These are phyloP conservation scores for Pempheris klunzingeri DNA, from an alignment of 2,797 vertebrate genomes.

Conservation along the genomic window DNA sequence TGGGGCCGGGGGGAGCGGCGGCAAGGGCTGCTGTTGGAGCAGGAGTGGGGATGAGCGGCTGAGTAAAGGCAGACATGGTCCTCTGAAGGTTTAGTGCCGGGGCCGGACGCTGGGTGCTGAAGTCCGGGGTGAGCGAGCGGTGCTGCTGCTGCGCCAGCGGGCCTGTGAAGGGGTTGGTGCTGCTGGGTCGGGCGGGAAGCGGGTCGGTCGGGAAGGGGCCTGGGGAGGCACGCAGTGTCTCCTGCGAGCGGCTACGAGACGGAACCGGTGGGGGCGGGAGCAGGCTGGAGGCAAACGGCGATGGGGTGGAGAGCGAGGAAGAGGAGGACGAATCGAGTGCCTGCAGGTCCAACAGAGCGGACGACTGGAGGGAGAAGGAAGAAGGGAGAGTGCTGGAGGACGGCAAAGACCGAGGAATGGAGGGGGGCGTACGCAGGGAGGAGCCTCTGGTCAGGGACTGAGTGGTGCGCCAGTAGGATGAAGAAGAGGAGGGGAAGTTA, in stretches of 20 bases:
- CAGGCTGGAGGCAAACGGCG: conserved; percentile 77
- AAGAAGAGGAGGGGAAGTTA: conserved; percentile 85
- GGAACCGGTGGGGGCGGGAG: conserved; percentile 86
- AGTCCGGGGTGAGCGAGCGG: conserved; percentile 79
- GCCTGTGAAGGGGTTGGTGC: conserved; percentile 88
- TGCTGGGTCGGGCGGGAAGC: conserved; percentile 81
- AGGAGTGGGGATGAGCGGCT: conserved; percentile 66
- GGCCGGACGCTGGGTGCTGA: conserved; percentile 68
- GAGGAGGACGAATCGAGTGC: conserved; percentile 75
- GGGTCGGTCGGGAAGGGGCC: conserved; percentile 81
- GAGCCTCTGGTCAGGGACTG: conserved; percentile 84
- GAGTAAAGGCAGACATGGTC: conserved; percentile 62
- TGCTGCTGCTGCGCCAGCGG: conserved; percentile 75
- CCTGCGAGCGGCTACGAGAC: conserved; percentile 87
- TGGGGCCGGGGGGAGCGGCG: conserved; percentile 23
- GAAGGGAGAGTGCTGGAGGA: conserved; percentile 79
- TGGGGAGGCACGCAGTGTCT: conserved; percentile 83
- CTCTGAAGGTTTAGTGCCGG: conserved; percentile 69
- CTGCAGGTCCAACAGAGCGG: conserved; percentile 77
- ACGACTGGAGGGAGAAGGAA: conserved; percentile 80
- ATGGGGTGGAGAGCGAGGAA: conserved; percentile 76
- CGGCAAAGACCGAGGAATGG: conserved; percentile 42
- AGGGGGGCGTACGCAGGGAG: conserved; percentile 67
- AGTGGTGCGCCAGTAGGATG: conserved; percentile 82
- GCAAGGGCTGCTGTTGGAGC: conserved; percentile 42